Percentiles rank a stretch among this genome's conserved stretches.
These are phyloP conservation scores for Amblyornis subalaris DNA, from an alignment of 2,113 vertebrate genomes.

Conservation along the genomic window DNA sequence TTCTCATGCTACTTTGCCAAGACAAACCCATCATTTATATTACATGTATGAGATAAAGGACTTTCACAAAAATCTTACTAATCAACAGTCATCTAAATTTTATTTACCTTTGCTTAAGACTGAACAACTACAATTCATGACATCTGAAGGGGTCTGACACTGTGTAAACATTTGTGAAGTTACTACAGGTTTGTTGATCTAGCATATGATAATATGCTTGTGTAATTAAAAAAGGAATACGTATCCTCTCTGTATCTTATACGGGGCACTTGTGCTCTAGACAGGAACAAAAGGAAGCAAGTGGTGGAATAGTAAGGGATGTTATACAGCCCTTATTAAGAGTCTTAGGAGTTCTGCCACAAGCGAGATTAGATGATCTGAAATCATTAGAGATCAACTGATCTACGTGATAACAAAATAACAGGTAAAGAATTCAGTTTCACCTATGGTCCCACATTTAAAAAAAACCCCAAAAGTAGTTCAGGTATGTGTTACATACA, in stretches of 20 bases:
- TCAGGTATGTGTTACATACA: not conserved
- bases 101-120: not conserved
- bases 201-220: not conserved
- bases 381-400: not conserved
- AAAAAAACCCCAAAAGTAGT: not conserved
- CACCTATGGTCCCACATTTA: not conserved
- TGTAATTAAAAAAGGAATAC: not conserved
- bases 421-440: not conserved
- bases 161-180: not conserved
- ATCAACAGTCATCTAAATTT: not conserved
- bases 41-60: not conserved
- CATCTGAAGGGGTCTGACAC: not conserved
- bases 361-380: not conserved
- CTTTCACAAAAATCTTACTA: not conserved
- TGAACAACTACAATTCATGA: not conserved
- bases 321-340: not conserved
- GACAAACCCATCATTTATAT: not conserved
- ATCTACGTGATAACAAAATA: not conserved
- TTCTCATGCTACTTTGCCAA: not conserved
- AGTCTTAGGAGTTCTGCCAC: not conserved
- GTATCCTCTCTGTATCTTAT: not conserved
- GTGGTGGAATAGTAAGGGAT: not conserved
- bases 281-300: not conserved
- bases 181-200: not conserved
- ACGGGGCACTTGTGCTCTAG: not conserved